These are phyloP conservation scores for Liopterus haemorrhoidalis DNA, from an alignment of 2,888 invertebrate species.

Conservation along the genomic window DNA sequence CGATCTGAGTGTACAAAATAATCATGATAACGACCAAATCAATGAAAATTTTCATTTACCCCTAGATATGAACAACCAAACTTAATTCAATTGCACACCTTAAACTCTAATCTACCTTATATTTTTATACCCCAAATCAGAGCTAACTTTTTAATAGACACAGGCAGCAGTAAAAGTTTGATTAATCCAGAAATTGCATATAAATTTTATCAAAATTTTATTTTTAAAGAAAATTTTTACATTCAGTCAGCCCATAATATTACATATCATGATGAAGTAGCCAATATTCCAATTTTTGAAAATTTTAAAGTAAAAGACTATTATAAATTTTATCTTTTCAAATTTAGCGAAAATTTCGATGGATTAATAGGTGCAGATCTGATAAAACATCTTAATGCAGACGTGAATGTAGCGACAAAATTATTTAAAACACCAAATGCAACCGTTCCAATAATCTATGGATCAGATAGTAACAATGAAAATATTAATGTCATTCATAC, in stretches of 20 bases:
- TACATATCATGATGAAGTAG: neutral
- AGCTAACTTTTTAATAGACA: no score
- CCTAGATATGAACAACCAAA: neutral
- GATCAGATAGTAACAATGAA: no score
- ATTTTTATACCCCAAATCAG: no score
- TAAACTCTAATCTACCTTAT: neutral
- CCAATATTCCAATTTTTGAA: neutral
- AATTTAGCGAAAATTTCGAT: no score
- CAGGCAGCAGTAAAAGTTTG: no score
- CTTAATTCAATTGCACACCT: neutral
- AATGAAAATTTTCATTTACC: neutral
- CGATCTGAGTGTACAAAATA: no score
- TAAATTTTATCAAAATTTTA: conserved; percentile 1
- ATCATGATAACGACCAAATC: no score
- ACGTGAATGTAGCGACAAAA: neutral
- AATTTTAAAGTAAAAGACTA: no score
- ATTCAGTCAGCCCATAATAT: neutral
- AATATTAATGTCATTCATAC: neutral
- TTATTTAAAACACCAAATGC: neutral
- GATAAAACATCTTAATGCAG: neutral
- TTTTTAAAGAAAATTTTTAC: neutral
- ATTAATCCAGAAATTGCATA: neutral
- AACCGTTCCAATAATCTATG: neutral
- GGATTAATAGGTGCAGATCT: neutral
- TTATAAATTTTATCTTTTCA: neutral